A percentile compares a stretch with the other conserved stretches of the same genome.
Evolutionary conservation across 2,113 vertebrate genomes (phyloP).

Genomic region (Gymnogyps californianus): DNA sequence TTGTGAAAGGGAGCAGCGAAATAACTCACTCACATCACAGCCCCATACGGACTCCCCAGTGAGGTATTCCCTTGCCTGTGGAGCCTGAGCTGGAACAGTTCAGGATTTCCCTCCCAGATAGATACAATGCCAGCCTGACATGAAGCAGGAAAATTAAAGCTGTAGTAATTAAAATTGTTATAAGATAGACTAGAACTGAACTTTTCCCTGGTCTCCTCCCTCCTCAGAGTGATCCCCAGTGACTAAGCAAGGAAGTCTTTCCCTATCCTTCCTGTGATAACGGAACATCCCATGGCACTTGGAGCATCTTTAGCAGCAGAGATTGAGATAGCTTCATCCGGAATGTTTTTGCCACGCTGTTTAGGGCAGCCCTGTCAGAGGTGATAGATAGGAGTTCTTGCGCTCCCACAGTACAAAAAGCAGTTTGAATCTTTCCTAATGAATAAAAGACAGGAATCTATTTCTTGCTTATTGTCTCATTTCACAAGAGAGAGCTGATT

Average conservation of each 20-base stretch:
- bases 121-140: neutral
- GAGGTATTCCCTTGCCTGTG: neutral
- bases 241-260: neutral
- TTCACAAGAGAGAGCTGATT: neutral
- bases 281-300: neutral
- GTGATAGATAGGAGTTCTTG: neutral
- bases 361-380: neutral
- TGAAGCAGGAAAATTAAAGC: neutral
- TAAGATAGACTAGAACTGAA: neutral
- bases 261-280: neutral
- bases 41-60: neutral
- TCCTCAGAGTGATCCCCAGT: neutral
- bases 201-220: neutral
- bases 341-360: neutral
- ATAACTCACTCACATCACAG: neutral
- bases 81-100: neutral
- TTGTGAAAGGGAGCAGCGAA: neutral
- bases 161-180: neutral
- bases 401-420: neutral
- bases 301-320: neutral
- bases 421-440: neutral
- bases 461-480: neutral
- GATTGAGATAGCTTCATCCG: neutral
- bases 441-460: neutral
- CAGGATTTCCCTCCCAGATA: neutral